Conservation (phyloP, 2,113 vertebrate genomes). For the Rhinolophus sinicus region DNA sequence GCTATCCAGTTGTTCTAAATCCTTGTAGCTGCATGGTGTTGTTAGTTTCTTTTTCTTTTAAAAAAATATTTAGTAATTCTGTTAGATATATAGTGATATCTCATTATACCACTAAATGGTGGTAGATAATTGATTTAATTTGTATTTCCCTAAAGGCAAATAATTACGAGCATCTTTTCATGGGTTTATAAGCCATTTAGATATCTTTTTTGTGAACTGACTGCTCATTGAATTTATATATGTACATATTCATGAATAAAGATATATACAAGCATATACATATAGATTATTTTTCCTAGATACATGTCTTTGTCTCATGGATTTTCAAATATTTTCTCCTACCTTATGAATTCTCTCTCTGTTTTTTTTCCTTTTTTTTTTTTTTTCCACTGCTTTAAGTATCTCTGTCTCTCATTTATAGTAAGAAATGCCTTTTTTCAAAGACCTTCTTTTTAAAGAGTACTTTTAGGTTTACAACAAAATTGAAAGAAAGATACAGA, state of each 20-base stretch:
- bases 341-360: background rate
- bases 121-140: background rate
- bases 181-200: background rate
- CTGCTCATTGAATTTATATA: background rate
- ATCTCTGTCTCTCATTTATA: background rate
- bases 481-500: background rate
- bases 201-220: background rate
- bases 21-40: background rate
- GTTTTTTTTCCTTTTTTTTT: background rate
- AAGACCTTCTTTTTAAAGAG: background rate
- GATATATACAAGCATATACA: too few species aligned
- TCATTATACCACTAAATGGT: background rate
- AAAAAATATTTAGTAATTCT: background rate
- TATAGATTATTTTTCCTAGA: background rate
- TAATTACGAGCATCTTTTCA: background rate
- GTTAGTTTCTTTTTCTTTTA: background rate
- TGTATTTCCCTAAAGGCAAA: background rate
- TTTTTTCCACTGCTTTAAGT: background rate
- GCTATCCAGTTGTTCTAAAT: background rate
- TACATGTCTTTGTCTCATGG: background rate
- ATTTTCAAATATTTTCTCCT: background rate
- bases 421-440: background rate
- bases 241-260: background rate
- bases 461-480: background rate
- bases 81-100: background rate